Conservation (phyloP, 2,888 invertebrate species). For the Oscheius onirici region DNA sequence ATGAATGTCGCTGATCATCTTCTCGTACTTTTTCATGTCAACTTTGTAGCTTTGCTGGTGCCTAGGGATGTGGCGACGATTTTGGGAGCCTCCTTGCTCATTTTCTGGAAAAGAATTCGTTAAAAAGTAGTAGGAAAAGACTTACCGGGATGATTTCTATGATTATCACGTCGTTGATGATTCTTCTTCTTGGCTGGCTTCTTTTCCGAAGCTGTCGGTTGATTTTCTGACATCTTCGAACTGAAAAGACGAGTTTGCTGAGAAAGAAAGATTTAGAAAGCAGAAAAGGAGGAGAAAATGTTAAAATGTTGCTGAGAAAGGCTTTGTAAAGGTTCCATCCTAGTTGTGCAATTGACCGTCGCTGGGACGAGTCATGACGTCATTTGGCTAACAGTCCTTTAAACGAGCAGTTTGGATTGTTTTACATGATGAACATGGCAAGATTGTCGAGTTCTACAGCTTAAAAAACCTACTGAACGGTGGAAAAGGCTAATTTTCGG, state of each 20-base stretch:
- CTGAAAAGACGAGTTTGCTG: not conserved
- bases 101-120: not conserved
- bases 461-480: not conserved
- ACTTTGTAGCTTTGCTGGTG: conserved; percentile 34
- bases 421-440: too few relatives aligned
- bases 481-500: not conserved
- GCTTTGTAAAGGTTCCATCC: not conserved
- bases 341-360: conserved; percentile 30
- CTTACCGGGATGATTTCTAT: not conserved
- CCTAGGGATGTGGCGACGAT: not conserved
- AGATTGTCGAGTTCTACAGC: too few relatives aligned
- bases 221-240: not conserved
- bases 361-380: not conserved
- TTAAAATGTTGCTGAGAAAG: not conserved
- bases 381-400: conserved; percentile 18
- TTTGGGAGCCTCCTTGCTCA: conserved; percentile 2
- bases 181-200: not conserved
- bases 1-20: conserved; percentile 51
- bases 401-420: conserved; percentile 9
- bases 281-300: not conserved
- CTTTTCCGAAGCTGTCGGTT: conserved; percentile 5
- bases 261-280: not conserved
- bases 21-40: conserved; percentile 58
- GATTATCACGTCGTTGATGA: not conserved
- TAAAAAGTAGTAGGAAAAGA: not conserved